phyloP scores from a whole-genome alignment of 2,113 vertebrate genomes.

The Alethe castanea region DNA sequence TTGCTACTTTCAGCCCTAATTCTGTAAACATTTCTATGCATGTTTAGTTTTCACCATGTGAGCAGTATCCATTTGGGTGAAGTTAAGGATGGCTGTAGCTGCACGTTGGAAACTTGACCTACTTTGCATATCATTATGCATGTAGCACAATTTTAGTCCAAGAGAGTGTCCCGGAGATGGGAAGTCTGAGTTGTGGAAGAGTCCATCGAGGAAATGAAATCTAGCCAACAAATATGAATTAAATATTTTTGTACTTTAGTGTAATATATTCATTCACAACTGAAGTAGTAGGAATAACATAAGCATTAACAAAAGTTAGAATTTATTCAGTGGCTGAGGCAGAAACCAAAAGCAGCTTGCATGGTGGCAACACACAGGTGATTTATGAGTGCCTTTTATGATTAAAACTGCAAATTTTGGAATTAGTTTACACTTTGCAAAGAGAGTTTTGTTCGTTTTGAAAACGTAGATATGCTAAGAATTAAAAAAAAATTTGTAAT shows the following conservation, averaged over 20 bases:
- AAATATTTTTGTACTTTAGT: constrained; percentile 29
- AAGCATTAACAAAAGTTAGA: constrained; percentile 30
- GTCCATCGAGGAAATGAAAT: constrained; percentile 35
- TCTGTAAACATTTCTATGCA: constrained; percentile 36
- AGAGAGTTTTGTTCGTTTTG: not conserved
- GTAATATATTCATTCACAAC: constrained; percentile 20
- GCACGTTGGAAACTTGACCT: constrained; percentile 17
- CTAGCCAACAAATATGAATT: constrained; percentile 14
- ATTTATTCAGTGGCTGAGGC: constrained; percentile 41
- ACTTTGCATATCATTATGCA: constrained; percentile 32
- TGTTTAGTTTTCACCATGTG: constrained; percentile 37
- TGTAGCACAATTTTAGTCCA: constrained; percentile 14
- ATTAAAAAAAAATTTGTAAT: not conserved
- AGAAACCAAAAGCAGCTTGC: not conserved
- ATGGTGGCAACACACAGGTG: not conserved
- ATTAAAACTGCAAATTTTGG: not conserved
- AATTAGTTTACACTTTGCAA: not conserved
- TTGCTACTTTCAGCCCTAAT: constrained; percentile 18
- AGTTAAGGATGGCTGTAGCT: not conserved
- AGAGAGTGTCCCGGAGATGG: constrained; percentile 14
- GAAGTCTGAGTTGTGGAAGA: not conserved
- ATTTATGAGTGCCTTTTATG: constrained; percentile 8
- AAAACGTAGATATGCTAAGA: not conserved
- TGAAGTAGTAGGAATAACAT: constrained; percentile 27
- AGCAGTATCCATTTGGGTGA: constrained; percentile 6